Evolutionary conservation across 2,888 invertebrate species (phyloP), one percentile per base, ranked within the genome.

Genomic region (Drosophila antonietae): DNA sequence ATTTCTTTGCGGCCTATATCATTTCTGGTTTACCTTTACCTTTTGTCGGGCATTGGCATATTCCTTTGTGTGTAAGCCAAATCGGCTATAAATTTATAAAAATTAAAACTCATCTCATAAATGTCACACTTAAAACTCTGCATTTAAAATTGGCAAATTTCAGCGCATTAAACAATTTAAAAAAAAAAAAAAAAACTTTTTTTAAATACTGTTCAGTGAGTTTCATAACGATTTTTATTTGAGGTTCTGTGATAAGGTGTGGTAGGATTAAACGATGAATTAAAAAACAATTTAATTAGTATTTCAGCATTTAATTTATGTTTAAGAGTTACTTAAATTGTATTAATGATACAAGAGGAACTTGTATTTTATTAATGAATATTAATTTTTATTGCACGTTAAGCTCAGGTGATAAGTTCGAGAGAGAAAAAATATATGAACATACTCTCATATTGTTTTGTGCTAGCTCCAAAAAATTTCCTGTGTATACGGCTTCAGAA

Each of bases 101-200:
- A 75, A 86, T 75, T 86, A 81, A 70, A 76, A 44, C 57, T 47
- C 68, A 64, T 58, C 57, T 35, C 80, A 63, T 84, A 74, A 84
- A 86, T 74, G 70, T 81, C 79, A 39, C 74, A 66, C 56, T 63
- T 76, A 68, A 80, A 65, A 56, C 52, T 49, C 20, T 12, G 47
- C 49, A 20, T 58, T 71, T 56, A 67, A 74, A 68, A 77, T 77
- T 75, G 59, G 23, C 73, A 67, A 73, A 69, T 43, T 63, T 76
- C 43, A 49, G 52, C 62, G 61, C 46, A 46, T 68, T 73, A 43
- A 41, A 35, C 66, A 43, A 47, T 23, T n/a, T 58, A 20, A 39
- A 47, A 23, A 41, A 46, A 28, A 46, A 28, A 28, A 28, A 28
- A 28, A 28, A 28, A 28, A 28, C 28, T 28, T 28, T 28, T 44